These are phyloP conservation scores for Nomada goodeniana DNA, from an alignment of 2,888 invertebrate species.

Conservation along the genomic window DNA sequence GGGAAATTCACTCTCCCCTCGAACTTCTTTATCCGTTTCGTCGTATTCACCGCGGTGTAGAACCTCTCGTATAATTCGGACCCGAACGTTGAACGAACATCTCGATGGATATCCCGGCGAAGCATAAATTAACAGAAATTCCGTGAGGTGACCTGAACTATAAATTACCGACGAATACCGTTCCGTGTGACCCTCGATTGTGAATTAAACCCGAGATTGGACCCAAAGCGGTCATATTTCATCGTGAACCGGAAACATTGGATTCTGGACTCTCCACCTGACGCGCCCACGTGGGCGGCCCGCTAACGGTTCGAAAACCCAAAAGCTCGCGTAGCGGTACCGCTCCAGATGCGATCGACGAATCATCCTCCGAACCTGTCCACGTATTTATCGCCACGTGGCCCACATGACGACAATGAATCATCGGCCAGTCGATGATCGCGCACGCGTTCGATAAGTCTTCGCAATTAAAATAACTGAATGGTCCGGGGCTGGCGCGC, in stretches of 20 bases:
- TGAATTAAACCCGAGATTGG: constrained; percentile 20
- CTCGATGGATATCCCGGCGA: too few relatives aligned
- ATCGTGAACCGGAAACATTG: constrained; percentile 33
- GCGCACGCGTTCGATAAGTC: constrained; percentile 4
- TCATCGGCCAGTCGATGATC: constrained; percentile 23
- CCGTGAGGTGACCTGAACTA: not conserved
- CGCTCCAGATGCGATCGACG: constrained; percentile 36
- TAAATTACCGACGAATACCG: not conserved
- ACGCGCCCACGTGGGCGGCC: constrained; percentile 60
- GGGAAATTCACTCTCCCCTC: not conserved
- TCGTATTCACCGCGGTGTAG: too few relatives aligned
- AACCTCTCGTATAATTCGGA: too few relatives aligned
- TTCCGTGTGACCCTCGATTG: not conserved
- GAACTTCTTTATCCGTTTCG: too few relatives aligned
- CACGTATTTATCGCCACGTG: constrained; percentile 26
- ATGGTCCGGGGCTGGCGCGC: not conserved
- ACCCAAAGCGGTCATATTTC: constrained; percentile 18
- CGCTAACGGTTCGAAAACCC: constrained; percentile 60
- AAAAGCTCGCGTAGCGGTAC: constrained; percentile 63
- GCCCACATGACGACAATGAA: constrained; percentile 39
- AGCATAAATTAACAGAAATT: too few relatives aligned
- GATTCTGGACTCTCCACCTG: constrained; percentile 48
- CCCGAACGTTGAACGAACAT: too few relatives aligned
- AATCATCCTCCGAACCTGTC: constrained; percentile 33
- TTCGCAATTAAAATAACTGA: constrained; percentile 18